Evolutionary conservation across 2,797 vertebrate species (phyloP).

Genomic region (Poecilia velifera): DNA sequence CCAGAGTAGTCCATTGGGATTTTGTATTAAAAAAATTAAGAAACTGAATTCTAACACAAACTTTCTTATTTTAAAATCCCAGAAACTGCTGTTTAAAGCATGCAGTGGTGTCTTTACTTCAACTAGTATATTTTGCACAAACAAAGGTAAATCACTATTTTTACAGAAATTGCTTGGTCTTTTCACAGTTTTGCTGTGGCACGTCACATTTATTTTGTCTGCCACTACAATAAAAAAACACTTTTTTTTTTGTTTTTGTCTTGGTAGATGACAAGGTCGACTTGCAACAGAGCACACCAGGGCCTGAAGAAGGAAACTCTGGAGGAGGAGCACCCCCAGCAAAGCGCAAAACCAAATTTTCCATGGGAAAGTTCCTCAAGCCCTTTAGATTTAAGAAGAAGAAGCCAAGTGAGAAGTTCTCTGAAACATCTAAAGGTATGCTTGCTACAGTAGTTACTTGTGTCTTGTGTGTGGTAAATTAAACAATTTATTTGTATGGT

Average conservation of each 20-base stretch:
- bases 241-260: background rate
- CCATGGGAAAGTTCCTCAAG: constrained; percentile 94
- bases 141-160: background rate
- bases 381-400: constrained; percentile 99
- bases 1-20: no score
- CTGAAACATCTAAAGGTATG: constrained; percentile 92
- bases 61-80: background rate
- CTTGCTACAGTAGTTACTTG: background rate
- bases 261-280: constrained; percentile 82
- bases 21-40: no score
- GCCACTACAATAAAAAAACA: background rate
- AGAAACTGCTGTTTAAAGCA: background rate
- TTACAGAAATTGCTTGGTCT: background rate
- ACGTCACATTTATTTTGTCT: background rate
- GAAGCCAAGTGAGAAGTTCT: constrained; percentile 93
- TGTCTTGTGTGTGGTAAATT: background rate
- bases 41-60: background rate
- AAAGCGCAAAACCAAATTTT: constrained; percentile 94
- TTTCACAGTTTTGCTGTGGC: background rate
- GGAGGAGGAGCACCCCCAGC: constrained; percentile 84
- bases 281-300: constrained; percentile 66
- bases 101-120: background rate
- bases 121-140: background rate
- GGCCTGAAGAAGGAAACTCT: constrained; percentile 82
- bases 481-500: accelerated